These are phyloP conservation scores for Alouatta palliata DNA, from an alignment of 2,113 vertebrate species.

Conservation along the genomic window DNA sequence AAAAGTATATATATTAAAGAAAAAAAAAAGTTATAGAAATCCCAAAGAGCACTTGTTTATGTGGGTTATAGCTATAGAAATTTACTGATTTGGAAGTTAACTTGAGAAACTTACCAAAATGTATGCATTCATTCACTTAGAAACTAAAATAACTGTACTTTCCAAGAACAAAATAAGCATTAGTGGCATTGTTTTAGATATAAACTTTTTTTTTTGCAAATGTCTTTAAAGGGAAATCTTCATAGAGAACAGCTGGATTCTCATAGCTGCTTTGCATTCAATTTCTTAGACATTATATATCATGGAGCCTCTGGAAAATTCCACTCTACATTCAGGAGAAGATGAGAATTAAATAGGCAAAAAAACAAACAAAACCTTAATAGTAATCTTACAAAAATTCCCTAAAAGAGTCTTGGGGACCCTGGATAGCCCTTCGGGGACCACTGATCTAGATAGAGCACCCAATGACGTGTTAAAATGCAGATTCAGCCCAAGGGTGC, in stretches of 20 bases:
- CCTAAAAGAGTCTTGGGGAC: background rate
- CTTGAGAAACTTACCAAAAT: background rate
- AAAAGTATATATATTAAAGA: too few relatives aligned
- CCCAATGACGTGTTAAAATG: background rate
- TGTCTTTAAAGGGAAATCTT: background rate
- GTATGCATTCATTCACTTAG: background rate
- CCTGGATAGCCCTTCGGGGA: background rate
- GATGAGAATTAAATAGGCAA: background rate
- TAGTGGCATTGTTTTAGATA: background rate
- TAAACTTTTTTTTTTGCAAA: background rate
- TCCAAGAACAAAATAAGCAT: background rate
- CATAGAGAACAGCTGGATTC: background rate
- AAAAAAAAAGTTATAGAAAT: background rate
- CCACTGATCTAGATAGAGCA: background rate
- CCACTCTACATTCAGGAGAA: background rate
- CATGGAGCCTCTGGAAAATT: background rate
- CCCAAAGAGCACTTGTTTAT: background rate
- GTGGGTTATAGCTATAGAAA: background rate
- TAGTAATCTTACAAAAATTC: background rate
- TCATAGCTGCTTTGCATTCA: background rate
- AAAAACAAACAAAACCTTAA: background rate
- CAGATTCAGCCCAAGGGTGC: background rate
- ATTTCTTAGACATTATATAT: background rate
- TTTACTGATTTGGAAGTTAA: constrained; percentile 12
- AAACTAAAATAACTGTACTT: constrained; percentile 1